Conservation (phyloP, 2,888 invertebrate genomes). For the Thalpophila matura region DNA sequence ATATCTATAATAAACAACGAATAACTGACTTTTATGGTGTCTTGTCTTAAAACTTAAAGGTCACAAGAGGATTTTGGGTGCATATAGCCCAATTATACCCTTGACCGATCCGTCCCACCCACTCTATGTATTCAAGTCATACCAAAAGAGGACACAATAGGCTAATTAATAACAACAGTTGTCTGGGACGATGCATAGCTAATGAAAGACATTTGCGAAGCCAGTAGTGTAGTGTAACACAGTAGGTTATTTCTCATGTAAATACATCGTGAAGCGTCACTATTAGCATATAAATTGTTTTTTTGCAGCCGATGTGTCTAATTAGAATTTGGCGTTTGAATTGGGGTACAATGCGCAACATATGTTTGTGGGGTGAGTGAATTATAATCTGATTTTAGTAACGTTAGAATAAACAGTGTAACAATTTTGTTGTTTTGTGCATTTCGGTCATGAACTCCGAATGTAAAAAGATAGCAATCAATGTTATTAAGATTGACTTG, state of each 20-base stretch:
- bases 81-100: constrained; percentile 70
- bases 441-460: constrained; percentile 22
- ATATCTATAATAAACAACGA: constrained; percentile 58
- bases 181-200: constrained; percentile 72
- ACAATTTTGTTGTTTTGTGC: constrained; percentile 7
- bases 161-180: constrained; percentile 77
- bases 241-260: constrained; percentile 73
- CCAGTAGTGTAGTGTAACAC: constrained; percentile 56
- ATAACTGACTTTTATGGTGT: constrained; percentile 62
- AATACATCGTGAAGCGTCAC: constrained; percentile 64
- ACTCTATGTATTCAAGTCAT: constrained; percentile 71
- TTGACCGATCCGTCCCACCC: constrained; percentile 81
- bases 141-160: constrained; percentile 78
- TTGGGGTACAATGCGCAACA: constrained; percentile 54
- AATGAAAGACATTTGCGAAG: constrained; percentile 67
- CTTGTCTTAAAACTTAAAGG: constrained; percentile 62
- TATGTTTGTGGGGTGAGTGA: constrained; percentile 55
- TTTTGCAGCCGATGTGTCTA: constrained; percentile 67
- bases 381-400: constrained; percentile 47
- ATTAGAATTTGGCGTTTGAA: constrained; percentile 68
- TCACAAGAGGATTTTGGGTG: constrained; percentile 65
- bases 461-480: constrained; percentile 14
- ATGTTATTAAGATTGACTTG: constrained; percentile 28
- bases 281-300: constrained; percentile 76
- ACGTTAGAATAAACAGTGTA: constrained; percentile 6